These are phyloP conservation scores for Spheniscus humboldti DNA, from an alignment of 2,797 vertebrate genomes.

Conservation along the genomic window DNA sequence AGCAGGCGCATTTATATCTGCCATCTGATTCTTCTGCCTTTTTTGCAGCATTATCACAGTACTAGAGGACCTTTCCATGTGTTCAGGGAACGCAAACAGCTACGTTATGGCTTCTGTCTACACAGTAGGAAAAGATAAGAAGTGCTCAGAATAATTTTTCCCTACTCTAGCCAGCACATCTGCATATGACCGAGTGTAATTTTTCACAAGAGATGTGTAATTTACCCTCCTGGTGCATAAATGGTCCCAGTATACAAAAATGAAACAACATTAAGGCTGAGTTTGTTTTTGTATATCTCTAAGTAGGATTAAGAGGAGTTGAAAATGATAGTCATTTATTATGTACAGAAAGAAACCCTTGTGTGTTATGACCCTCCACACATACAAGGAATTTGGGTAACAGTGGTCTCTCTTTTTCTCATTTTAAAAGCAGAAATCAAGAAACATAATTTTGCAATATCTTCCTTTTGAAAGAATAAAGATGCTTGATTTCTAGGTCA, in stretches of 20 bases:
- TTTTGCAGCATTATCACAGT: background rate
- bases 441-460: background rate
- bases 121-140: background rate
- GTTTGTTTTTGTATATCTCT: background rate
- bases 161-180: background rate
- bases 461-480: background rate
- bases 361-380: background rate
- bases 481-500: background rate
- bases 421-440: background rate
- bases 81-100: background rate
- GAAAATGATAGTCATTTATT: background rate
- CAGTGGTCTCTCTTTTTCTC: background rate
- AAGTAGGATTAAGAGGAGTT: background rate
- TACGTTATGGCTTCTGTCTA: background rate
- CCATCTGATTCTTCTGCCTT: background rate
- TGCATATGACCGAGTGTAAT: conserved; percentile 8
- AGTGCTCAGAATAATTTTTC: background rate
- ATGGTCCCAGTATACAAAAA: conserved; percentile 17
- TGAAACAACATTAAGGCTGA: background rate
- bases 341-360: background rate
- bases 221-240: conserved; percentile 51
- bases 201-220: conserved; percentile 24
- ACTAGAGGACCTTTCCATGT: background rate
- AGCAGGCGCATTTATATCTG: background rate
- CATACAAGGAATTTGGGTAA: background rate